Conservation (phyloP, 2,888 invertebrate species). For the Troilus luridus region DNA sequence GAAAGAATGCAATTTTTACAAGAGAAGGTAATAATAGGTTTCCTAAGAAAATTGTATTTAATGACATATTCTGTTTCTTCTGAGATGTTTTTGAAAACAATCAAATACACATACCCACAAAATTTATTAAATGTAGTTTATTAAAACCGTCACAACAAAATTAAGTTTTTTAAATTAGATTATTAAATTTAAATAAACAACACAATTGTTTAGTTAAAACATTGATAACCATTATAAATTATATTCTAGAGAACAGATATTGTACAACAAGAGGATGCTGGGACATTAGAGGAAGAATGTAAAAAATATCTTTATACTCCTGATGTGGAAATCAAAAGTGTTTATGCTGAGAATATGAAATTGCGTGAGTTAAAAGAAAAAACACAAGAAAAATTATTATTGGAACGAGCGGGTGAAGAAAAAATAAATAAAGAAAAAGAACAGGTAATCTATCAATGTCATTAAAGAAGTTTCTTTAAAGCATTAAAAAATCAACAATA, state of each 20-base stretch:
- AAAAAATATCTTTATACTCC: conserved; percentile 48
- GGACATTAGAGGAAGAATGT: conserved; percentile 26
- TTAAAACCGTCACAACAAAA: too few relatives aligned
- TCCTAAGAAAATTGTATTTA: too few relatives aligned
- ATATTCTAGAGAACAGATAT: conserved; percentile 13
- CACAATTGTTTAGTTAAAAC: background rate
- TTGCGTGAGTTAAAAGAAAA: background rate
- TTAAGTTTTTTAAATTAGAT: too few relatives aligned
- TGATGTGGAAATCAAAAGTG: conserved; percentile 14
- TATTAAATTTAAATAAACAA: too few relatives aligned
- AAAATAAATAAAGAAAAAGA: background rate
- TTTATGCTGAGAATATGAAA: background rate
- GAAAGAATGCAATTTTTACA: conserved; percentile 24
- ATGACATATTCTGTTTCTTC: too few relatives aligned
- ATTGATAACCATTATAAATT: background rate
- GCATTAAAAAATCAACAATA: background rate
- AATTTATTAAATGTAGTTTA: too few relatives aligned
- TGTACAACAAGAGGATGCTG: background rate
- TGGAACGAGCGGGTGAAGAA: background rate
- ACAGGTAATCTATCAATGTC: background rate
- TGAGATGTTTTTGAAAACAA: too few relatives aligned
- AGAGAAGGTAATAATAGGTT: background rate
- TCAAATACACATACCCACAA: too few relatives aligned
- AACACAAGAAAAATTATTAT: background rate
- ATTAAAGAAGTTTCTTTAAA: background rate